phyloP scores from a whole-genome alignment of 2,797 vertebrate genomes.

The Darevskia nairensis region DNA sequence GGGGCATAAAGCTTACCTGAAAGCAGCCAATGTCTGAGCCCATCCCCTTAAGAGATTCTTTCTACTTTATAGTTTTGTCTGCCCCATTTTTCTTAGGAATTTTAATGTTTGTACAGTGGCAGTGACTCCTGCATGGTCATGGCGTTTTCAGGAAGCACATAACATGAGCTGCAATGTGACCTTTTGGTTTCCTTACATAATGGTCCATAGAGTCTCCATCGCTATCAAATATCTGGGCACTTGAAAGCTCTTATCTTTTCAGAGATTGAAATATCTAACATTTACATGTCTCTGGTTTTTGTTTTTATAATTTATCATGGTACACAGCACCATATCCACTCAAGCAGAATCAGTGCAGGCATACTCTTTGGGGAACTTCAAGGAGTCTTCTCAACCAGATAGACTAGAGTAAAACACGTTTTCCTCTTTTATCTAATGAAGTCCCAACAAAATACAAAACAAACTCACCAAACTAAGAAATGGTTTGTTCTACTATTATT shows the following conservation, averaged over 20 bases:
- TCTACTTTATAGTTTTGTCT: not conserved
- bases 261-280: not conserved
- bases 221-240: not conserved
- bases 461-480: not conserved
- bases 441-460: not conserved
- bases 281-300: not conserved
- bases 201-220: not conserved
- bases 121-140: not conserved
- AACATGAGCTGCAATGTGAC: not conserved
- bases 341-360: not conserved
- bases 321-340: not conserved
- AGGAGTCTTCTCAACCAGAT: not conserved
- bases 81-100: not conserved
- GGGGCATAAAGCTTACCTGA: no score
- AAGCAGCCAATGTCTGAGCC: not conserved
- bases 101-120: not conserved
- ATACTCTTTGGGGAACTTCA: not conserved
- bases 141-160: not conserved
- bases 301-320: not conserved
- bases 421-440: not conserved
- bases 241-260: not conserved
- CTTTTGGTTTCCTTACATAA: not conserved
- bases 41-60: not conserved
- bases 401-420: not conserved
- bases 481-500: not conserved